phyloP scores from a whole-genome alignment of 2,888 invertebrate species.

The Gisinianus flammeolus region DNA sequence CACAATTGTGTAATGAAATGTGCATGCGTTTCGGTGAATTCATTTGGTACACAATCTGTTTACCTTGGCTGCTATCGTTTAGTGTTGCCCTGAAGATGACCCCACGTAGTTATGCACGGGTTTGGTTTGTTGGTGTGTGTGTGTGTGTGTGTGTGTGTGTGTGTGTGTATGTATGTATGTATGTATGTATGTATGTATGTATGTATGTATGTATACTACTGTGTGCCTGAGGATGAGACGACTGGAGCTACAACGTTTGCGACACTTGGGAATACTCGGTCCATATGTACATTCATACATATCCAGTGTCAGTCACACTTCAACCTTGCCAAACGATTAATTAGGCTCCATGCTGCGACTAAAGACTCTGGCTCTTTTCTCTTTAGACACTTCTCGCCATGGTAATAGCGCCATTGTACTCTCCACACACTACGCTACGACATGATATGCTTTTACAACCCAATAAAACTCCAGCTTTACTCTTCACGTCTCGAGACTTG shows the following conservation, averaged over 20 bases:
- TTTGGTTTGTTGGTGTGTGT: neutral
- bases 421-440: neutral
- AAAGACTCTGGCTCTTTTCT: neutral
- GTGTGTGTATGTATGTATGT: neutral
- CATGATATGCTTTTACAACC: neutral
- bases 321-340: constrained; percentile 18
- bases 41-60: neutral
- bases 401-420: too few species aligned
- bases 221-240: too few species aligned
- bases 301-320: constrained; percentile 24
- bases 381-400: neutral
- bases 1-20: too few species aligned
- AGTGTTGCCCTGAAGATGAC: constrained; percentile 9
- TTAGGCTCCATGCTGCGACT: constrained; percentile 19
- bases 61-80: neutral
- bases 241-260: too few species aligned
- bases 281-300: neutral
- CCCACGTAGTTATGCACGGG: neutral
- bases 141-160: constrained; percentile 8
- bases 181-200: neutral
- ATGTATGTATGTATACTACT: too few species aligned
- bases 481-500: neutral
- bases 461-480: neutral
- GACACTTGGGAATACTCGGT: neutral
- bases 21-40: neutral